Evolutionary conservation across 1,140 invertebrate genomes (phyloP), one percentile per base, ranked within the genome.

Genomic region (Hormaphis cornu): DNA sequence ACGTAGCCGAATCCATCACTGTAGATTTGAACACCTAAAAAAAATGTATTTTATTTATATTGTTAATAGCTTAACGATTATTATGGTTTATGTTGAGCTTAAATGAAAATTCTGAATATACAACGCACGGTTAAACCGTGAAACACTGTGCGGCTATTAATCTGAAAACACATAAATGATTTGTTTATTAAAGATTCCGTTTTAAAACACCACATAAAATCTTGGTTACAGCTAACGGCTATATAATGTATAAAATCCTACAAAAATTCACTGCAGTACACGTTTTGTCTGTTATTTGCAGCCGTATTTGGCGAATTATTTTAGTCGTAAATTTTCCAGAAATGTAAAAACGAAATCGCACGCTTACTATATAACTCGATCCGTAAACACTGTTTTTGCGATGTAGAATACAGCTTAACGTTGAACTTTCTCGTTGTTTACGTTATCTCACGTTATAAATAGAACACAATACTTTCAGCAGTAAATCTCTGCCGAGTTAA

Each of bases 11-110:
- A 12, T 20, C 2, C 16, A 44, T 8, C 9, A 24, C 18, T 28
- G 56, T 24, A 40, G 56, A 46, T 66, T 66, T 66, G 12, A 66
- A 20, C 33, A 12, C 12, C 61, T 66, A 10, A 16, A 66, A 66
- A 48, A 63, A 63, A 63, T 44, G 8, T 44, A 44, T 20, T 44
- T 44, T 44, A 44, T 44, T 44, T 44, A 9, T 44, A 5, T 5
- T 22, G 7, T 37, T 22, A 16, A 56, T 37, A 16, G 3, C 16
- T 22, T 33, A 35, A 20, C 6, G 33, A 42, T 9, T n/a, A n/a
- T 14, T 42, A n/a, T 42, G 12, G 6, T 22, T 33, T n/a, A 52
- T n/a, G n/a, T n/a, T n/a, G 30, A 18, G 16, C n/a, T 28, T 52
- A 1, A 35, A 4, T 33, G 5, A 22, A 35, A 54, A 18, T 33